A percentile compares a stretch with the other conserved stretches of the same genome.
These are phyloP conservation scores for Harpagifer antarcticus DNA, from an alignment of 2,797 vertebrate genomes.

Conservation along the genomic window DNA sequence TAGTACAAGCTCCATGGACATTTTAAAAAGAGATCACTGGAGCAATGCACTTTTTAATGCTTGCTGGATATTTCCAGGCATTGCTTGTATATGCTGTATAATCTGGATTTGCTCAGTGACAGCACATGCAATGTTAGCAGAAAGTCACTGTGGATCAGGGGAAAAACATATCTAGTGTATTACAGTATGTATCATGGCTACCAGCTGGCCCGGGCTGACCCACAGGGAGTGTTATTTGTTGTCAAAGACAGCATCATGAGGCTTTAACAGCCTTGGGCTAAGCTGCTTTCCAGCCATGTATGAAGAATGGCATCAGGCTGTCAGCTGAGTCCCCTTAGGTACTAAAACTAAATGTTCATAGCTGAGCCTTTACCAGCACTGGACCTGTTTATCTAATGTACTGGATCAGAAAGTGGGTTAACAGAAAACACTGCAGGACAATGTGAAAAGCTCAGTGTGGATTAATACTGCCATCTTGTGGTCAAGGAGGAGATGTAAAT, in stretches of 20 bases:
- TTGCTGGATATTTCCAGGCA: conserved; percentile 17
- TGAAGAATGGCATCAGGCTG: conserved; percentile 47
- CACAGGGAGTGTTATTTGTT: conserved; percentile 36
- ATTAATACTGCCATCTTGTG: conserved; percentile 64
- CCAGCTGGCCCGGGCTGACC: conserved; percentile 35
- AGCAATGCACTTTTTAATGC: background rate
- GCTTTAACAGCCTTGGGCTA: conserved; percentile 21
- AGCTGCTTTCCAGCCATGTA: conserved; percentile 43
- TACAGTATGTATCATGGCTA: conserved; percentile 15
- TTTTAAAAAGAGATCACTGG: background rate
- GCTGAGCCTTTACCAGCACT: conserved; percentile 30
- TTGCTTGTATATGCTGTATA: background rate
- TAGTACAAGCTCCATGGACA: conserved; percentile 1
- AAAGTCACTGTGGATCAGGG: conserved; percentile 5
- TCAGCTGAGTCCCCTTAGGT: conserved; percentile 17
- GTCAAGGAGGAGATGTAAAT: background rate
- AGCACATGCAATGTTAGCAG: background rate
- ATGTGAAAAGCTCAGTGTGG: background rate
- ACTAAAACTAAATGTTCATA: conserved; percentile 11
- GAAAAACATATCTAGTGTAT: conserved; percentile 19
- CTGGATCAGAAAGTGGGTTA: conserved; percentile 29
- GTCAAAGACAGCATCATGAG: conserved; percentile 27
- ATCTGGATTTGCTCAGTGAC: conserved; percentile 7
- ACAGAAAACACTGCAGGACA: background rate
- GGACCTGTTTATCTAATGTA: conserved; percentile 26